Base-by-base conservation (phyloP, 2,797 vertebrate species). In the Gymnothorax reevesii region DNA sequence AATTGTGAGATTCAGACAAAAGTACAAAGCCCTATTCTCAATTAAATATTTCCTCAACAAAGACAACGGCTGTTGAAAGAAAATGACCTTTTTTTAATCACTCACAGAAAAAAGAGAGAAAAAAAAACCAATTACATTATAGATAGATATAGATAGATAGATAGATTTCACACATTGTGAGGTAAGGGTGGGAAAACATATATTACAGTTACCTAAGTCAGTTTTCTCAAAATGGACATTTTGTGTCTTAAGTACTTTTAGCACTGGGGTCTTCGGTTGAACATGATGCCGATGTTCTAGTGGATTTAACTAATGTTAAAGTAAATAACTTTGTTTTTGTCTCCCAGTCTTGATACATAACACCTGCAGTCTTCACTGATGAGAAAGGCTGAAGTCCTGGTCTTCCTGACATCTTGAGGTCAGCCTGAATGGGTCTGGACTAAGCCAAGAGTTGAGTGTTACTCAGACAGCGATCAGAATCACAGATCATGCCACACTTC, bases 301-400 rank as follows among this genome's bases (percentile, higher is more conserved):
- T 25, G 9, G 69, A 57, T 82, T 66, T 85, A 27, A 69, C 86
- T 88, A 73, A 83, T 57, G 33, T 64, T 84, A 88, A 92, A 89
- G 87, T 90, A 91, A 88, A 59, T 82, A 33, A 83, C 83, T 84
- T 84, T 90, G 88, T 90, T 91, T 88, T 90, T 77, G 75, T 75
- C 88, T 83, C 85, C 83, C 86, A 87, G 90, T 91, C 88, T 89
- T 84, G 87, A 89, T 89, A 90, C 89, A 89, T 90, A 90, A 92
- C 86, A 88, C 66, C 82, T 57, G 57, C 73, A 88, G 88, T 80
- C 55, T 88, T 86, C 80, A 77, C 83, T 85, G 83, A 91, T 15
- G 86, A 91, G 82, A 71, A 82, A 84, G 88, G 33, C 33, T 42
- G 33, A n/a, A n/a, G n/a, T 42, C 33, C 33, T 1, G 33, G 33